phyloP scores from a whole-genome alignment of 2,888 invertebrate genomes.

The Micoletzkya japonica region DNA sequence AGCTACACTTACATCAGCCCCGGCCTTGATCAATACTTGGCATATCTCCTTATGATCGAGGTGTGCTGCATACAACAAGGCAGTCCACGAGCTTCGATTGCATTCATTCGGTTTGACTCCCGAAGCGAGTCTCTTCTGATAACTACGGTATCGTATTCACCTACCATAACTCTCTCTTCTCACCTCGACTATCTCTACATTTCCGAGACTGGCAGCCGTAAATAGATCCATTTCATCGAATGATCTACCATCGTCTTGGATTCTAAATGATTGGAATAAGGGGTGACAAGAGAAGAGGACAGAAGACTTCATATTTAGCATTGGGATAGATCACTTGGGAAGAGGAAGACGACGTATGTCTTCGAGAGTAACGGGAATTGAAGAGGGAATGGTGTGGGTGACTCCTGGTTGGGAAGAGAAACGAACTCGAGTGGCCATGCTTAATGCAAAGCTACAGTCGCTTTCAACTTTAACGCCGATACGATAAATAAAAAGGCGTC shows the following conservation, averaged over 20 bases:
- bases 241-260: constrained; percentile 28
- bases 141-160: too few relatives aligned
- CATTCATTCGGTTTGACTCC: background rate
- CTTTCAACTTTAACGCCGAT: background rate
- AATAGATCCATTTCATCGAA: constrained; percentile 45
- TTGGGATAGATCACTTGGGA: constrained; percentile 1
- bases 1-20: constrained; percentile 70
- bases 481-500: background rate
- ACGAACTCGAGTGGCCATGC: constrained; percentile 22
- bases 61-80: constrained; percentile 91
- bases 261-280: background rate
- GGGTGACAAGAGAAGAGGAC: background rate
- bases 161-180: background rate
- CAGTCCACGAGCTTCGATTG: constrained; percentile 80
- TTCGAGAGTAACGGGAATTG: background rate
- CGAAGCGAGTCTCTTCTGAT: too few relatives aligned
- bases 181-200: constrained; percentile 34
- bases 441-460: too few relatives aligned
- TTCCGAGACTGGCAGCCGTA: constrained; percentile 51
- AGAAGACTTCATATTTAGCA: background rate
- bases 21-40: constrained; percentile 81
- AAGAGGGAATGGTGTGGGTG: constrained; percentile 9
- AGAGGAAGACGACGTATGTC: constrained; percentile 12
- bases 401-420: constrained; percentile 26
- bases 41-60: constrained; percentile 86